phyloP scores from a whole-genome alignment of 2,888 invertebrate species.

The Noctuana brunneofusca region DNA sequence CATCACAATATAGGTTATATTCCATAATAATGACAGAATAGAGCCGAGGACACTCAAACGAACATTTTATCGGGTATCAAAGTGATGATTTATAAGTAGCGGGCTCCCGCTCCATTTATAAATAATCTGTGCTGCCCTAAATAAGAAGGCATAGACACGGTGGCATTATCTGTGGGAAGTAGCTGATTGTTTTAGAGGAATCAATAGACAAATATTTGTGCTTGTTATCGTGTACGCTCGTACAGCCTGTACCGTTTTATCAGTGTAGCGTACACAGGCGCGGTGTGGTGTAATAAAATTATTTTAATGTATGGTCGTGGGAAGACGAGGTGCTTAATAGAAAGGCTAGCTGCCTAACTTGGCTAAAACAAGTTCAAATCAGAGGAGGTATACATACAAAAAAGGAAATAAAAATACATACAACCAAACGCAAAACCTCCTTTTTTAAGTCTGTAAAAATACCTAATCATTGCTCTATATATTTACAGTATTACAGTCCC shows the following conservation, averaged over 20 bases:
- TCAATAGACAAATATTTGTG: slow-evolving; percentile 60
- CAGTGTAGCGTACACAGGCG: slow-evolving; percentile 27
- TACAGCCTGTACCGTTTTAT: slow-evolving; percentile 35
- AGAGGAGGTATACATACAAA: too few species aligned
- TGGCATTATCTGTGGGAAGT: slow-evolving; percentile 39
- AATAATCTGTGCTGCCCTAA: slow-evolving; percentile 30
- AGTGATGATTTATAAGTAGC: slow-evolving; percentile 25
- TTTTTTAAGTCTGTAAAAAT: too few species aligned
- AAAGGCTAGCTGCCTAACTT: background rate
- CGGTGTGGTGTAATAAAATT: slow-evolving; percentile 36
- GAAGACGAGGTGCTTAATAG: slow-evolving; percentile 33
- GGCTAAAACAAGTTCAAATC: background rate
- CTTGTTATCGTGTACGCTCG: slow-evolving; percentile 44
- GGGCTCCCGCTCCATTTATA: slow-evolving; percentile 21
- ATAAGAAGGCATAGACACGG: slow-evolving; percentile 13
- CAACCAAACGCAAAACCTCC: too few species aligned
- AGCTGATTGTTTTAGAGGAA: slow-evolving; percentile 54
- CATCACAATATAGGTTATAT: slow-evolving; percentile 6
- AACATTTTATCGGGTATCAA: slow-evolving; percentile 22
- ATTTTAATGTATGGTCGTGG: slow-evolving; percentile 39
- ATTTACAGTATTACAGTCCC: too few species aligned
- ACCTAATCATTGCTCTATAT: too few species aligned
- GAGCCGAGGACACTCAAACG: background rate
- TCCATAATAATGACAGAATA: slow-evolving; percentile 9
- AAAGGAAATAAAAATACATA: too few species aligned